A percentile compares a stretch with the other conserved stretches of the same genome.
phyloP scores from a whole-genome alignment of 2,113 vertebrate genomes.

The Nannobrachium achirus region DNA sequence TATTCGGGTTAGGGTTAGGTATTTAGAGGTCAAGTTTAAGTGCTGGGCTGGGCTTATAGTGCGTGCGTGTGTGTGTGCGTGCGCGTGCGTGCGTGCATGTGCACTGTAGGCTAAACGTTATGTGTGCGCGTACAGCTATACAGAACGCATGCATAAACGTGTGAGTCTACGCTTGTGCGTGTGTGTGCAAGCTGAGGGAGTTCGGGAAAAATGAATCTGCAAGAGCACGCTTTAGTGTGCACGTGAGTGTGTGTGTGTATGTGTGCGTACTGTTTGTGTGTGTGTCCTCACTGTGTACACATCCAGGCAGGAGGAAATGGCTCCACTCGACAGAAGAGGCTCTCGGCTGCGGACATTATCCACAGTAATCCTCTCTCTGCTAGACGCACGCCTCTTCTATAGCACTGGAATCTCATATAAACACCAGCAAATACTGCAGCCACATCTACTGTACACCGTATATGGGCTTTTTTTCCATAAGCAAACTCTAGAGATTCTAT shows the following conservation, averaged over 20 bases:
- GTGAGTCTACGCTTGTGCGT: no score
- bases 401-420: not conserved
- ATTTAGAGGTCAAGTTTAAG: no score
- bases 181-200: no score
- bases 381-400: slow-evolving; percentile 1
- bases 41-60: no score
- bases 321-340: slow-evolving; percentile 49
- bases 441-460: no score
- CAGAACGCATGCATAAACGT: no score
- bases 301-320: slow-evolving; percentile 44
- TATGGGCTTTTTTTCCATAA: no score
- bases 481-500: no score
- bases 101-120: not conserved
- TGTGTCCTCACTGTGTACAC: slow-evolving; percentile 1
- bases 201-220: slow-evolving; percentile 23
- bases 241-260: slow-evolving; percentile 12
- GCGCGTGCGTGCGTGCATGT: not conserved
- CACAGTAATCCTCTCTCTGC: slow-evolving; percentile 60
- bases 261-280: not conserved
- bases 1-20: no score
- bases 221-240: slow-evolving; percentile 8
- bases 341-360: slow-evolving; percentile 56
- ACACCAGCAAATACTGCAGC: not conserved
- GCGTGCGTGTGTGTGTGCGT: slow-evolving; percentile 13
- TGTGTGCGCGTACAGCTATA: not conserved